A percentile compares a stretch with the other conserved stretches of the same genome.
Conservation (phyloP, 2,797 vertebrate genomes). For the Tenualosa ilisha region DNA sequence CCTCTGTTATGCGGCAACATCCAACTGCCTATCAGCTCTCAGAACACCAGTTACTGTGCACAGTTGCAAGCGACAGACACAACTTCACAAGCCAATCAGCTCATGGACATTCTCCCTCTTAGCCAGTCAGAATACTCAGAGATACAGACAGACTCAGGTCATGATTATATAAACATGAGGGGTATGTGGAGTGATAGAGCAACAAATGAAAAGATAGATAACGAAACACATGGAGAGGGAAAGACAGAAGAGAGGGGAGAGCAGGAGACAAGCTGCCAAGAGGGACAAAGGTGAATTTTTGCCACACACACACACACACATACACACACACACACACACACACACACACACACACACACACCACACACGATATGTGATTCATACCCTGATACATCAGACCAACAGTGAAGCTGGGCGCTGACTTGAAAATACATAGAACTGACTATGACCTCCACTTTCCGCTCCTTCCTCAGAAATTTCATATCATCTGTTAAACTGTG, state of each 20-base stretch:
- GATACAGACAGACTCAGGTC: not conserved
- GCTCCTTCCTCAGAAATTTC: not conserved
- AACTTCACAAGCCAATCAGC: not conserved
- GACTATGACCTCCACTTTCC: not conserved
- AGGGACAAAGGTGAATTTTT: not conserved
- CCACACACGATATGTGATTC: not conserved
- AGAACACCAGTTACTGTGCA: too few relatives aligned
- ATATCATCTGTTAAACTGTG: not conserved
- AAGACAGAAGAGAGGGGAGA: not conserved
- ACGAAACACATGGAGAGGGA: not conserved
- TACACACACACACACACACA: not conserved
- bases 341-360: not conserved
- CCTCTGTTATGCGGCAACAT: not conserved
- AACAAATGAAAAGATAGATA: not conserved
- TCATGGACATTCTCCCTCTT: not conserved
- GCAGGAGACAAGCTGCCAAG: not conserved
- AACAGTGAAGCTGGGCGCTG: not conserved
- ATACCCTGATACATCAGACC: not conserved
- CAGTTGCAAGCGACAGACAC: not conserved
- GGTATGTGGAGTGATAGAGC: not conserved
- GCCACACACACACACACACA: not conserved
- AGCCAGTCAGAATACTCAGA: not conserved
- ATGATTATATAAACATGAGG: not conserved
- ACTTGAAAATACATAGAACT: not conserved
- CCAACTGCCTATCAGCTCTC: not conserved